Evolutionary conservation across 2,113 vertebrate genomes (phyloP).

Genomic region (Acrocephalus kingi): DNA sequence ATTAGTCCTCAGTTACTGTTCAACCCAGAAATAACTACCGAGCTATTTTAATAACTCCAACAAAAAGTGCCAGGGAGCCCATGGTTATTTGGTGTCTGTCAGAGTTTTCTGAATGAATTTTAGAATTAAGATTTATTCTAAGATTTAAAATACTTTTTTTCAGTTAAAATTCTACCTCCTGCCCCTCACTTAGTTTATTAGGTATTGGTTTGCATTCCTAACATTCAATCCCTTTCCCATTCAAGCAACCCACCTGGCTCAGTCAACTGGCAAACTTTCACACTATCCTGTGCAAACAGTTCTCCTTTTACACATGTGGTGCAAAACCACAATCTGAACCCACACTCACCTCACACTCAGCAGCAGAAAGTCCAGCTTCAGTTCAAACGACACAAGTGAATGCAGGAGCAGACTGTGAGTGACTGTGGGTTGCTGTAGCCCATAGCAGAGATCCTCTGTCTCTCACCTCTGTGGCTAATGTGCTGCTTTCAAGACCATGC

Average conservation of each 20-base stretch:
- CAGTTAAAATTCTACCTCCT: background rate
- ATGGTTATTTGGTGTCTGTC: background rate
- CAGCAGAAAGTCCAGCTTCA: no score
- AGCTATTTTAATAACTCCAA: background rate
- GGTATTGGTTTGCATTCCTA: background rate
- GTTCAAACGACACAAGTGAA: no score
- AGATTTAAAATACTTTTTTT: background rate
- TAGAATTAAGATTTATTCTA: background rate
- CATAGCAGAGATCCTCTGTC: background rate
- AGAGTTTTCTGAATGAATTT: background rate
- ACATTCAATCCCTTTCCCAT: background rate
- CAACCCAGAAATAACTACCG: accelerated
- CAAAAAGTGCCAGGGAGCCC: background rate
- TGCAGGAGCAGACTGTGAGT: no score
- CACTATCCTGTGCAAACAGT: background rate
- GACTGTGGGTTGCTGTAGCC: background rate
- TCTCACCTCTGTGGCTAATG: background rate
- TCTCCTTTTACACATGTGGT: background rate
- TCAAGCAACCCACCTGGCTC: background rate
- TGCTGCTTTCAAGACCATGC: background rate
- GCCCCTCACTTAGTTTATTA: background rate
- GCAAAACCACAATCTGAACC: background rate
- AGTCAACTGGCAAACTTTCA: background rate
- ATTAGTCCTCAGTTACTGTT: background rate
- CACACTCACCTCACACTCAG: background rate